A percentile compares a stretch with the other conserved stretches of the same genome.
Conservation (phyloP, 2,113 vertebrate genomes). For the Seriola rivoliana region DNA sequence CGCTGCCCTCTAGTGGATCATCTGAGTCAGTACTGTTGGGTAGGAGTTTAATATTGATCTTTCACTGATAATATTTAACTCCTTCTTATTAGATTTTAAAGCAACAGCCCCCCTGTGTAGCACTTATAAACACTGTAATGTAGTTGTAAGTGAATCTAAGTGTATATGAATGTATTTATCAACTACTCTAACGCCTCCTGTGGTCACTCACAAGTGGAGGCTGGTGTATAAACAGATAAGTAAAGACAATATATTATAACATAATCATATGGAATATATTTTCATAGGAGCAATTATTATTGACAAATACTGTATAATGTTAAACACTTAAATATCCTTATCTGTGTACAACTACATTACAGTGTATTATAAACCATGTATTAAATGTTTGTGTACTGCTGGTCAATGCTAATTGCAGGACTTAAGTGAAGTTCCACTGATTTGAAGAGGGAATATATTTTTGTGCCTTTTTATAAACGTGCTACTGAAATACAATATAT, state of each 20-base stretch:
- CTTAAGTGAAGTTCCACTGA: too few species aligned
- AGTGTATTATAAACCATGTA: too few species aligned
- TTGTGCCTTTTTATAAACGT: background rate
- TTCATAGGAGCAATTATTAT: too few species aligned
- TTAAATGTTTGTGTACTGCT: too few species aligned
- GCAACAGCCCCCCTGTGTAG: background rate
- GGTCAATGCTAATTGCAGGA: too few species aligned
- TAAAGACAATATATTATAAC: background rate
- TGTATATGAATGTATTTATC: background rate
- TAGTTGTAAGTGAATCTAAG: background rate
- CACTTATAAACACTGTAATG: background rate
- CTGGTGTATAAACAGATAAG: background rate
- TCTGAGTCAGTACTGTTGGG: slow-evolving; percentile 16
- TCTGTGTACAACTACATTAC: too few species aligned
- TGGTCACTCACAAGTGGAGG: too few species aligned
- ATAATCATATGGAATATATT: background rate
- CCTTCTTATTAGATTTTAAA: background rate
- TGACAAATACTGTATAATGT: background rate
- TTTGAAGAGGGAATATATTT: background rate
- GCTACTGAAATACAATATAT: background rate
- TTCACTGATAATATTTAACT: background rate
- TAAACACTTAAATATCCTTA: too few species aligned
- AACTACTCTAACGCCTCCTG: too few species aligned
- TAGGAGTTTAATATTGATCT: background rate
- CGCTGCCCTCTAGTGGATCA: slow-evolving; percentile 71